Evolutionary conservation across 2,797 vertebrate genomes (phyloP).

Genomic region (Sebastes alutus): DNA sequence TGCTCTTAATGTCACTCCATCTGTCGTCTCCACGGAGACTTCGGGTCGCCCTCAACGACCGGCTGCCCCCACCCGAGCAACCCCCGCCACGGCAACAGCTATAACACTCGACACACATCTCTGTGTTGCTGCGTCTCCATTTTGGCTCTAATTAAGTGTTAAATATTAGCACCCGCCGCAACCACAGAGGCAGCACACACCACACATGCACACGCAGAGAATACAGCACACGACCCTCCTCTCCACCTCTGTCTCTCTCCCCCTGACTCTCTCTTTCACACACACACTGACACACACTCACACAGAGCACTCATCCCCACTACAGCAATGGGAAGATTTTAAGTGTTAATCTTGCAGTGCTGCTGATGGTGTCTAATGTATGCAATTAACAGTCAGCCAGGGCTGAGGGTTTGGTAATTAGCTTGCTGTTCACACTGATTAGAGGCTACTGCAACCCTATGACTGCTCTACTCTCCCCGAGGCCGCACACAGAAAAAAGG

Average conservation of each 20-base stretch:
- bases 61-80: conserved; percentile 62
- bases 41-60: conserved; percentile 89
- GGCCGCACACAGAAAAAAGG: conserved; percentile 53
- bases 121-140: conserved; percentile 60
- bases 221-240: conserved; percentile 35
- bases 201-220: conserved; percentile 33
- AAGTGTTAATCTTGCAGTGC: conserved; percentile 98
- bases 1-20: conserved; percentile 99
- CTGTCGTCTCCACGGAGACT: conserved; percentile 94
- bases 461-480: conserved; percentile 73
- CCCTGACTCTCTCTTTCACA: conserved; percentile 16
- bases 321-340: conserved; percentile 95
- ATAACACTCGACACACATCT: conserved; percentile 48
- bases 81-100: conserved; percentile 46
- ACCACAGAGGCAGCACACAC: conserved; percentile 55
- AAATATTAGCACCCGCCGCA: conserved; percentile 71
- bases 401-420: conserved; percentile 96
- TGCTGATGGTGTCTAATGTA: conserved; percentile 99
- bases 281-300: conserved; percentile 13
- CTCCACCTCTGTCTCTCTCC: conserved; percentile 28
- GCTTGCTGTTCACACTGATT: conserved; percentile 89
- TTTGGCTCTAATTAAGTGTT: conserved; percentile 81
- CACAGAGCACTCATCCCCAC: conserved; percentile 61
- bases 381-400: conserved; percentile 99
- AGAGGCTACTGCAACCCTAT: conserved; percentile 80